These are phyloP conservation scores for Phylloscopus collybita DNA, from an alignment of 2,797 vertebrate species.

Conservation along the genomic window DNA sequence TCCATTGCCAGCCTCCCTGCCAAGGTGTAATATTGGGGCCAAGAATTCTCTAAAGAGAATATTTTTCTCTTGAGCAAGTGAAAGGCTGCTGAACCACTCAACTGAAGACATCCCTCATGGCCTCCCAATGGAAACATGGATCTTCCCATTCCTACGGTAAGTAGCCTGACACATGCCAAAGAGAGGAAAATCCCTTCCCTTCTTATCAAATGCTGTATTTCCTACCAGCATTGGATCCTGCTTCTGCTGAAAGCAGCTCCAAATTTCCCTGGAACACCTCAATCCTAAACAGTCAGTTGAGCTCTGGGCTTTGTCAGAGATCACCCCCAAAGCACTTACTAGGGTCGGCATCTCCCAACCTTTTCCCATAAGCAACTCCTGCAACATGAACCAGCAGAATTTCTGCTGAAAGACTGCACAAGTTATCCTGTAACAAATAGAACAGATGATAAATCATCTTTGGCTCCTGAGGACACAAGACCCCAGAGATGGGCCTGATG, in stretches of 20 bases:
- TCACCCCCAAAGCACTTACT: background rate
- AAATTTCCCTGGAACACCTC: background rate
- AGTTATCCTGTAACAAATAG: background rate
- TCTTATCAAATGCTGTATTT: background rate
- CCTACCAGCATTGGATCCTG: background rate
- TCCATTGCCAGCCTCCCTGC: background rate
- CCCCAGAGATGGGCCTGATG: background rate
- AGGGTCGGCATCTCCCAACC: rapidly evolving
- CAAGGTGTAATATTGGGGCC: background rate
- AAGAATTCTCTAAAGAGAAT: background rate
- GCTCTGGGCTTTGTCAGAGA: background rate
- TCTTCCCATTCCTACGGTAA: rapidly evolving
- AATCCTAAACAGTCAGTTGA: background rate
- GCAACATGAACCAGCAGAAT: background rate
- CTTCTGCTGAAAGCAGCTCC: background rate
- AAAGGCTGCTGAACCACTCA: background rate
- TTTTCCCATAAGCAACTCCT: background rate
- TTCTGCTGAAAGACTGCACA: background rate
- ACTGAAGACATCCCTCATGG: background rate
- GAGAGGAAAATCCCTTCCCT: background rate
- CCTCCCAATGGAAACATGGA: rapidly evolving
- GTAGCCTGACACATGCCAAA: background rate
- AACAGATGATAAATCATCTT: background rate
- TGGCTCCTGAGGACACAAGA: background rate
- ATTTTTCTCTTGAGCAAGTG: background rate